Conservation (phyloP, 2,888 invertebrate genomes). For the Melanophora roralis region DNA sequence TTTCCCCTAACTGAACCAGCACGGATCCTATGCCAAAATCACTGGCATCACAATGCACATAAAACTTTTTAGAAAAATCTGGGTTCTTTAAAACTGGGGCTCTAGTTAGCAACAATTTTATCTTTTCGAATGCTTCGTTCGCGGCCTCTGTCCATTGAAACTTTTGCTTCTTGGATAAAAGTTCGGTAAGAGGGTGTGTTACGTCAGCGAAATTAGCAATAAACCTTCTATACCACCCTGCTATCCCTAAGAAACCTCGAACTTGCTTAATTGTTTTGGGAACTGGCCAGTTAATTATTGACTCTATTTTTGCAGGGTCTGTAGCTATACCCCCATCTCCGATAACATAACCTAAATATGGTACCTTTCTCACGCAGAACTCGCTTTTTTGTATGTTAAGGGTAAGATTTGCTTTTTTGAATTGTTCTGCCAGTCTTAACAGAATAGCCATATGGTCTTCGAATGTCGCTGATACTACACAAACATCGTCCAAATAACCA, state of each 20-base stretch:
- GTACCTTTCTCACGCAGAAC: neutral
- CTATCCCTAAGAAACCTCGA: constrained; percentile 56
- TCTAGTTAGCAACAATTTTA: constrained; percentile 1
- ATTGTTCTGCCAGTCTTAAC: constrained; percentile 12
- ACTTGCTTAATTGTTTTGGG: constrained; percentile 56
- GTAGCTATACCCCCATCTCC: neutral
- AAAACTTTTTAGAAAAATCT: constrained; percentile 21
- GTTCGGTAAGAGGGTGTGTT: constrained; percentile 9
- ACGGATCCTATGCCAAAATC: constrained; percentile 24
- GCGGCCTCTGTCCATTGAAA: constrained; percentile 17
- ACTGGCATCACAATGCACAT: constrained; percentile 22
- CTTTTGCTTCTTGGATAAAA: constrained; percentile 5
- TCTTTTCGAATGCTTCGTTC: constrained; percentile 10
- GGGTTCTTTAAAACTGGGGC: constrained; percentile 17
- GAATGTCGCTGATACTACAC: constrained; percentile 10
- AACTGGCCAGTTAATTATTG: constrained; percentile 22
- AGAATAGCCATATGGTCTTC: constrained; percentile 27
- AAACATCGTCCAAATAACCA: constrained; percentile 30
- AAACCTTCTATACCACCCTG: constrained; percentile 53
- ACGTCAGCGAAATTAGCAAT: constrained; percentile 10
- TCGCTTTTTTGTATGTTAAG: constrained; percentile 13
- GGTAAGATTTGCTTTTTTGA: constrained; percentile 45
- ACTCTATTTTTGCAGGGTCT: constrained; percentile 18
- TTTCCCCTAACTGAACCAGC: constrained; percentile 5
- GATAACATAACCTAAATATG: neutral